Percentiles rank a stretch among this genome's conserved stretches.
phyloP scores from a whole-genome alignment of 2,113 vertebrate species.

The Mus spicilegus region DNA sequence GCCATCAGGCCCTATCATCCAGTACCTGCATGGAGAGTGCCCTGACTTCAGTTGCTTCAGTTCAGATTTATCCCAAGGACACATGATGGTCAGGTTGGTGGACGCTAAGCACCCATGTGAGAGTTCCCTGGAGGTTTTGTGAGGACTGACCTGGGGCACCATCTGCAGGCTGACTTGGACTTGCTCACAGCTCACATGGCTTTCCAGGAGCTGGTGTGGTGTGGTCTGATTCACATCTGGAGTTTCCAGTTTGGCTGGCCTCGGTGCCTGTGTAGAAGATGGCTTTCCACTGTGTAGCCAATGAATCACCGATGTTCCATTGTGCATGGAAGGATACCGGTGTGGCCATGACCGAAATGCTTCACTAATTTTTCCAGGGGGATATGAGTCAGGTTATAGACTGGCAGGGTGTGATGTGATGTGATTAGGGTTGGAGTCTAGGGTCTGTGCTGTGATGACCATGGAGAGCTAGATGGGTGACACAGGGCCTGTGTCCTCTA shows the following conservation, averaged over 20 bases:
- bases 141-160: neutral
- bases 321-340: neutral
- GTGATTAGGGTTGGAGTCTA: neutral
- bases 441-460: neutral
- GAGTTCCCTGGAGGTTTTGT: constrained; percentile 64
- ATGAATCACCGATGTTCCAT: constrained; percentile 57
- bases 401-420: neutral
- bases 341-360: constrained; percentile 10
- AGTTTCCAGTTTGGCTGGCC: neutral
- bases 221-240: fast-evolving
- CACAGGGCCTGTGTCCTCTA: neutral
- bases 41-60: no score
- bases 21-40: no score
- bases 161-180: constrained; percentile 60
- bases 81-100: neutral
- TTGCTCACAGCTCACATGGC: constrained; percentile 50
- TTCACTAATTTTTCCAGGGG: constrained; percentile 38
- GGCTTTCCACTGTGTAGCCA: constrained; percentile 20
- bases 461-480: neutral
- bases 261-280: constrained; percentile 17
- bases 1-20: neutral
- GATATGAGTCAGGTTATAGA: neutral
- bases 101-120: neutral
- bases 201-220: constrained; percentile 73
- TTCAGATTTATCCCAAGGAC: neutral